Evolutionary conservation across 2,797 vertebrate species (phyloP).

Genomic region (Anomalospiza imberbis): DNA sequence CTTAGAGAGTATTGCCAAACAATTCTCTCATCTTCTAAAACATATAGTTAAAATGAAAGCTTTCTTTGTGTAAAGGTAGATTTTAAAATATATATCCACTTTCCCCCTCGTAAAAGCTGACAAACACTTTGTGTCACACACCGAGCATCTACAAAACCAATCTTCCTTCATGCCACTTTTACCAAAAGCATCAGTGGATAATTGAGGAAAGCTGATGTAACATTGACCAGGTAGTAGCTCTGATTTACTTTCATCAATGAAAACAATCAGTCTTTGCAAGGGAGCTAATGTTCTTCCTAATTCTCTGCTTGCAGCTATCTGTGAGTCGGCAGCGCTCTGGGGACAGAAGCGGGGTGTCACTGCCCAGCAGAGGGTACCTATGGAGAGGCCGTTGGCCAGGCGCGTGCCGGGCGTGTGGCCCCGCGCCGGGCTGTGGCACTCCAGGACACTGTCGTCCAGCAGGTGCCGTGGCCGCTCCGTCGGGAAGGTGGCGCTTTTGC

Average conservation of each 20-base stretch:
- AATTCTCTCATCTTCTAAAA: not conserved
- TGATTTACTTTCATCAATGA: not conserved
- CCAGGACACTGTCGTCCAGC: constrained; percentile 95
- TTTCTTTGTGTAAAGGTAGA: not conserved
- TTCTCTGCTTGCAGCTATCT: not conserved
- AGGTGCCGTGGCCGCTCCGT: constrained; percentile 90
- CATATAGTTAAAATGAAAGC: not conserved
- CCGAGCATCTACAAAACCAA: not conserved
- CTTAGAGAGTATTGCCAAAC: not conserved
- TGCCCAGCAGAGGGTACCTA: constrained; percentile 73
- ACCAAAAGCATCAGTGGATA: not conserved
- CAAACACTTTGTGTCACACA: not conserved
- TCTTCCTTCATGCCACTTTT: not conserved
- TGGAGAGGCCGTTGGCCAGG: constrained; percentile 86
- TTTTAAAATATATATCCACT: not conserved
- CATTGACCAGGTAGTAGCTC: not conserved
- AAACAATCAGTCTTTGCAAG: not conserved
- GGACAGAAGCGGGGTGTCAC: not conserved
- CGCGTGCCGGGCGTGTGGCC: constrained; percentile 70
- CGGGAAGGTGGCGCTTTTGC: constrained; percentile 91
- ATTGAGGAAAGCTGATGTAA: not conserved
- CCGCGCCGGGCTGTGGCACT: constrained; percentile 87
- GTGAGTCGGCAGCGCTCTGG: not conserved
- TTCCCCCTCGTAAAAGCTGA: not conserved
- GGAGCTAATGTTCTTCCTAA: not conserved